These are phyloP conservation scores for Xestia sexstrigata DNA, from an alignment of 2,888 invertebrate genomes.

Conservation along the genomic window DNA sequence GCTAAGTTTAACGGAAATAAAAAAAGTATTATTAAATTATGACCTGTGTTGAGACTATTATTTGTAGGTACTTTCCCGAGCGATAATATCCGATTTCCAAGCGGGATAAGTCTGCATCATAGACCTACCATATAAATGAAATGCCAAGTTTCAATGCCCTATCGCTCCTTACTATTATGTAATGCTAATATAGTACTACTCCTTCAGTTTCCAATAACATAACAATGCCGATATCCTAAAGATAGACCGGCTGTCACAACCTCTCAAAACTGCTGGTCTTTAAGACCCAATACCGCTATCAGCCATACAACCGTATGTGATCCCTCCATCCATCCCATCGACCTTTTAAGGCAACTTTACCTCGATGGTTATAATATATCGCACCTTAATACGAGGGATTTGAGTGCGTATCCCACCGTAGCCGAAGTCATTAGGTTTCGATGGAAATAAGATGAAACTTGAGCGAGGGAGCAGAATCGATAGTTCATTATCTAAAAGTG, in stretches of 20 bases:
- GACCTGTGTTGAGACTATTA: no score
- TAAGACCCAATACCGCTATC: slow-evolving; percentile 14
- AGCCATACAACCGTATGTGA: background rate
- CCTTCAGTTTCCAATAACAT: background rate
- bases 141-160: background rate
- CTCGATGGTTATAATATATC: slow-evolving; percentile 43
- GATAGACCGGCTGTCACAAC: background rate
- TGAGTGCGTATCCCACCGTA: slow-evolving; percentile 52
- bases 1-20: no score
- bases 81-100: no score
- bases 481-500: slow-evolving; percentile 56
- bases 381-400: slow-evolving; percentile 34
- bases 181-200: background rate
- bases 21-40: no score
- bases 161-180: background rate
- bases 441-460: slow-evolving; percentile 63
- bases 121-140: background rate
- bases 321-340: background rate
- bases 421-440: slow-evolving; percentile 58
- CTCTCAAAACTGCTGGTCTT: slow-evolving; percentile 3
- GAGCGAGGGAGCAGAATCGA: slow-evolving; percentile 52
- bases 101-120: no score
- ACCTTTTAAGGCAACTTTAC: slow-evolving; percentile 7
- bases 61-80: no score
- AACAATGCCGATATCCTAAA: background rate